Evolutionary conservation across 1,140 invertebrate genomes (phyloP).

Genomic region (Brachionus sp.): DNA sequence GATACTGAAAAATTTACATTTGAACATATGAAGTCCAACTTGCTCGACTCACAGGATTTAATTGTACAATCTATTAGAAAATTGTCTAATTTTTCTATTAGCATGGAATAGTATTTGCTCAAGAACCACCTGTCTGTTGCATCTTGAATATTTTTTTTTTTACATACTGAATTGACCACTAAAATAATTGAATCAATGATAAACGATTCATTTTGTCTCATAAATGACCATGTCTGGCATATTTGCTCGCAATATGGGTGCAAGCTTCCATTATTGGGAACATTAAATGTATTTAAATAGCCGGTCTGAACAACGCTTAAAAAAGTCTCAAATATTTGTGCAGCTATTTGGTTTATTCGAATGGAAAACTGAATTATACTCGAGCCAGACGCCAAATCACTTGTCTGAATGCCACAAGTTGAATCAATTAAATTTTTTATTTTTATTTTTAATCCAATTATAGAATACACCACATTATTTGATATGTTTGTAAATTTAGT

Average conservation of each 20-base stretch:
- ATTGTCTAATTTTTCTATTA: constrained; percentile 29
- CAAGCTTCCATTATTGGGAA: background rate
- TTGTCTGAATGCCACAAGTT: constrained; percentile 4
- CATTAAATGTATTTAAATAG: constrained; percentile 1
- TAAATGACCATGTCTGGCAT: constrained; percentile 14
- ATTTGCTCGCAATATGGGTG: constrained; percentile 22
- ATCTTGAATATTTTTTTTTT: background rate
- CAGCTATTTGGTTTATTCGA: background rate
- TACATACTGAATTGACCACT: background rate
- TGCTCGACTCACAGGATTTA: background rate
- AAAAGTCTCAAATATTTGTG: constrained; percentile 17
- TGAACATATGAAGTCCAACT: background rate
- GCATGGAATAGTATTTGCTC: constrained; percentile 5
- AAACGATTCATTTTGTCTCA: background rate
- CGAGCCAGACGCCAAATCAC: constrained; percentile 2
- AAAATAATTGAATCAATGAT: background rate
- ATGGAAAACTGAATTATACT: constrained; percentile 23
- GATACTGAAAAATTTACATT: background rate
- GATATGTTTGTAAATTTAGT: constrained; percentile 18
- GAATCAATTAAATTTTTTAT: constrained; percentile 6
- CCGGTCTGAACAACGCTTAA: background rate
- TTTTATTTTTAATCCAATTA: constrained; percentile 7
- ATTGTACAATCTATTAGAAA: constrained; percentile 15
- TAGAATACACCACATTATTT: constrained; percentile 8
- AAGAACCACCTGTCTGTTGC: background rate